Evolutionary conservation across 2,888 invertebrate species (phyloP).

Genomic region (Mactromeris polynyma): DNA sequence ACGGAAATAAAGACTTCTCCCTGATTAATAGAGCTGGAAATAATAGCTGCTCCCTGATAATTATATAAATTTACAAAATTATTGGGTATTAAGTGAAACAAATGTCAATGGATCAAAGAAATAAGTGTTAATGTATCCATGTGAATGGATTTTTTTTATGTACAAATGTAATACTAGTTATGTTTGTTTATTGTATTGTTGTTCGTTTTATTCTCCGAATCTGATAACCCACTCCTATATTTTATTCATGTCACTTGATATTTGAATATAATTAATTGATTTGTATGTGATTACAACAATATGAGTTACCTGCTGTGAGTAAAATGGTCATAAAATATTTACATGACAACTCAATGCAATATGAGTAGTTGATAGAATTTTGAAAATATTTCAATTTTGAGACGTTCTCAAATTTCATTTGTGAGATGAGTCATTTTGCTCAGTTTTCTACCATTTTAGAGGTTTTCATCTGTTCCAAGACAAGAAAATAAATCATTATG

Average conservation of each 20-base stretch:
- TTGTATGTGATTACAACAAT: neutral
- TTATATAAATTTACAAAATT: constrained; percentile 9
- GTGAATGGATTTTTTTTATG: no score
- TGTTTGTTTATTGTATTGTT: no score
- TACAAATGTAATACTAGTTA: no score
- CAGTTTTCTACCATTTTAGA: neutral
- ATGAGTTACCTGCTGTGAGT: neutral
- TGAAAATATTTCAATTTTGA: neutral
- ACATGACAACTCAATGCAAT: neutral
- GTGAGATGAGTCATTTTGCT: neutral
- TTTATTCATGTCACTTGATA: neutral
- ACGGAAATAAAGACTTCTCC: neutral
- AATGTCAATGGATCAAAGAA: constrained; percentile 5
- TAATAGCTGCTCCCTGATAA: constrained; percentile 3
- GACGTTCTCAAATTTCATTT: neutral
- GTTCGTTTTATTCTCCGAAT: no score
- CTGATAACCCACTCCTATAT: neutral
- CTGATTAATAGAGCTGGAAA: neutral
- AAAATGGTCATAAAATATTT: neutral
- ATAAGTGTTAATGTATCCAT: neutral
- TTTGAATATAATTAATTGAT: neutral
- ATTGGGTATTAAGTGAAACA: neutral
- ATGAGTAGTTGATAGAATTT: neutral
- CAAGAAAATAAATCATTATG: no score
- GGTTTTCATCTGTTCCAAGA: no score